A percentile compares a stretch with the other conserved stretches of the same genome.
Conservation (phyloP, 2,113 vertebrate species). For the Myotis brandtii region DNA sequence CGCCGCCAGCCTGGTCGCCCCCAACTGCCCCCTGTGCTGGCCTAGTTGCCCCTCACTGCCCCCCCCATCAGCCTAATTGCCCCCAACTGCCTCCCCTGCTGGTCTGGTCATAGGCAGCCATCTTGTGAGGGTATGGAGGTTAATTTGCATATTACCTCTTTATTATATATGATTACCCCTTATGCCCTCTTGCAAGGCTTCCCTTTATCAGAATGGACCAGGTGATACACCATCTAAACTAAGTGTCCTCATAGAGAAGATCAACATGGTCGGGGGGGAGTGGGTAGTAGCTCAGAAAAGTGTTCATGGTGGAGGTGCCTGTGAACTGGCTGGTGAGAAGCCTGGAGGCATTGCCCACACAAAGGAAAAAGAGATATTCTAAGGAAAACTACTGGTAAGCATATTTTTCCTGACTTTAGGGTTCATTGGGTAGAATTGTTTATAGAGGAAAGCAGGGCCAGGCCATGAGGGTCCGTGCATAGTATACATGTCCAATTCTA, state of each 20-base stretch:
- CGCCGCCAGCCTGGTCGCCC: too few relatives aligned
- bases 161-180: too few relatives aligned
- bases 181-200: not conserved
- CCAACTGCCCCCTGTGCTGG: too few relatives aligned
- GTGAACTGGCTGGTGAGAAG: not conserved
- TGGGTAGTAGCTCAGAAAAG: not conserved
- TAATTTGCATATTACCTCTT: too few relatives aligned
- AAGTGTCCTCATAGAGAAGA: not conserved
- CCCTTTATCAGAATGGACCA: not conserved
- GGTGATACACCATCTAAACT: not conserved
- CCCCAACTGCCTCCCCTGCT: too few relatives aligned
- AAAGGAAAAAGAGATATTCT: not conserved
- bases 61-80: too few relatives aligned
- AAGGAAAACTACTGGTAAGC: not conserved
- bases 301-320: not conserved
- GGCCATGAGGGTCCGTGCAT: not conserved
- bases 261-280: accelerated
- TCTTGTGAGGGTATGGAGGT: too few relatives aligned
- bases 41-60: too few relatives aligned
- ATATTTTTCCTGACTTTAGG: not conserved
- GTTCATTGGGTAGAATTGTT: not conserved
- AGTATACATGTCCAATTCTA: not conserved
- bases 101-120: too few relatives aligned
- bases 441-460: not conserved
- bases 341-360: accelerated